Conservation (phyloP, 2,113 vertebrate species). For the Todiramphus chloris region DNA sequence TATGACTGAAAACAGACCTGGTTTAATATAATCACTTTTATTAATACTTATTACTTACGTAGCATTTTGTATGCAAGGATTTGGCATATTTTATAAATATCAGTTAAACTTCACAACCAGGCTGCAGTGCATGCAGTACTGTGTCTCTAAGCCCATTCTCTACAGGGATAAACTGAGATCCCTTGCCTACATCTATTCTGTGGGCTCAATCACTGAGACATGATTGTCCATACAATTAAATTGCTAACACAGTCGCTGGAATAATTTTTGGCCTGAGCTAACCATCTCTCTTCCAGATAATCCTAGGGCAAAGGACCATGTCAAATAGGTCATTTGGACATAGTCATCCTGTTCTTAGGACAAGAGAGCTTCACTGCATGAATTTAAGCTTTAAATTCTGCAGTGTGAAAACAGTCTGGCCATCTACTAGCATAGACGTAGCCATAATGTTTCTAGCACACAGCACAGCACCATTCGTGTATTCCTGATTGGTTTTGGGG, state of each 20-base stretch:
- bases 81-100: conserved; percentile 50
- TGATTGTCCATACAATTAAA: conserved; percentile 25
- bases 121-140: conserved; percentile 22
- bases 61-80: conserved; percentile 52
- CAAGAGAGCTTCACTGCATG: not conserved
- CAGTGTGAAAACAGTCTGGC: not conserved
- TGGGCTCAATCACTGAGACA: not conserved
- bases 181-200: not conserved
- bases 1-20: conserved; percentile 54
- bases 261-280: not conserved
- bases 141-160: conserved; percentile 52
- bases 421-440: not conserved
- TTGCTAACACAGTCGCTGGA: not conserved
- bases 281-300: not conserved
- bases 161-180: conserved; percentile 52
- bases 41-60: conserved; percentile 63
- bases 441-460: not conserved
- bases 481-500: not conserved
- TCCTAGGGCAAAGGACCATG: not conserved
- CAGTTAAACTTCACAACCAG: conserved; percentile 40
- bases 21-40: conserved; percentile 54
- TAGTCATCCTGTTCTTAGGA: not conserved
- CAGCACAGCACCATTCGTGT: not conserved
- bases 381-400: not conserved
- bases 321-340: not conserved